These are phyloP conservation scores for Craniophora ligustri DNA, from an alignment of 2,888 invertebrate species.

Conservation along the genomic window DNA sequence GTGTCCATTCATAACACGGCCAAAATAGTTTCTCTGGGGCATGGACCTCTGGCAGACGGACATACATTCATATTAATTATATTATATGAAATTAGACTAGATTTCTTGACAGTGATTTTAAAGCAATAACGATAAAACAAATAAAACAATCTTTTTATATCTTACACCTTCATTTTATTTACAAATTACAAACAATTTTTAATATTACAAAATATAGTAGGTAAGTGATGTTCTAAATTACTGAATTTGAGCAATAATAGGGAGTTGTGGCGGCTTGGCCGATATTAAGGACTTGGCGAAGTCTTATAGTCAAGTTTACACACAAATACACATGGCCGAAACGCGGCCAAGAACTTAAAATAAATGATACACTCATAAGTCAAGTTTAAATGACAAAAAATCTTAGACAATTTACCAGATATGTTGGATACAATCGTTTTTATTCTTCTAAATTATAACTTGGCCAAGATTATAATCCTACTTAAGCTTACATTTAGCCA, in stretches of 20 bases:
- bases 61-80: no score
- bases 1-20: no score
- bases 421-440: neutral
- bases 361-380: neutral
- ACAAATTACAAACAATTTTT: slow-evolving; percentile 73
- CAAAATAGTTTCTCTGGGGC: no score
- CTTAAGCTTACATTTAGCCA: neutral
- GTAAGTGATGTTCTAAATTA: slow-evolving; percentile 57
- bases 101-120: no score
- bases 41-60: no score
- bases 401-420: neutral
- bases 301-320: slow-evolving; percentile 16
- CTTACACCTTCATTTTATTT: slow-evolving; percentile 86
- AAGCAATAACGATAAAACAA: no score
- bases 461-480: neutral
- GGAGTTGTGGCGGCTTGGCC: slow-evolving; percentile 33
- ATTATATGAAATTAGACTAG: no score
- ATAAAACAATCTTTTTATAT: slow-evolving; percentile 63
- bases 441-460: neutral
- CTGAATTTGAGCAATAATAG: slow-evolving; percentile 68
- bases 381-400: neutral
- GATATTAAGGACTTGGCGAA: slow-evolving; percentile 12
- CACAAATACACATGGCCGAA: slow-evolving; percentile 3
- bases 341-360: neutral
- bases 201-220: slow-evolving; percentile 62